Base-by-base conservation (phyloP, 1,140 invertebrate genomes). In the Lerema accius region DNA sequence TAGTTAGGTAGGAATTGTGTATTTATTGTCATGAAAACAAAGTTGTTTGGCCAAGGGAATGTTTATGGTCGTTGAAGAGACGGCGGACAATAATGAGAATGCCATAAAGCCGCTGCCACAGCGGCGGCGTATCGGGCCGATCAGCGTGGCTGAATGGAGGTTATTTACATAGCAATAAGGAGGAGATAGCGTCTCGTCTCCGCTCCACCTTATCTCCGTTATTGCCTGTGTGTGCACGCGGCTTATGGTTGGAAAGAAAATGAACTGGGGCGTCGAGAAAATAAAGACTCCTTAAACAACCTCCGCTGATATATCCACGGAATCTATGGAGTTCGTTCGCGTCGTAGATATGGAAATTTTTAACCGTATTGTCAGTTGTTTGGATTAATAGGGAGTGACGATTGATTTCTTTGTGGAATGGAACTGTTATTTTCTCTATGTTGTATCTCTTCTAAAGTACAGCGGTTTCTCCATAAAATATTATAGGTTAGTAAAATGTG, bases 161-260 rank as follows among this genome's bases (percentile, higher is more conserved):
- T 82, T 85, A 88, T 88, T 88, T 88, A 86, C 84, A 88, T 86
- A 86, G 82, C 85, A 89, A 89, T 89, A 86, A 89, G 83, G 69
- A 67, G 74, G 59, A 82, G 84, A 85, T 87, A 85, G 74, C 75
- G 73, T 73, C 59, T 58, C 72, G 69, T 59, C 73, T 72, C 68
- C 65, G 67, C 67, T 68, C 65, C 65, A 67, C 65, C 80, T 86
- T 87, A 86, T 87, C 84, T 84, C 53, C 66, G 72, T 82, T 87
- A 87, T 85, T 81, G 82, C 71, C 82, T 71, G 78, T 84, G 78
- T 84, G 82, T 82, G 82, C 78, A 83, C 81, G 72, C 79, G 76
- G 79, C 84, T 87, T 84, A 87, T 78, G 77, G 76, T 80, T 73
- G 76, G 76, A 73, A 69, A 71, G 77, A 80, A 82, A 88, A 87